Evolutionary conservation across 2,797 vertebrate genomes (phyloP), one percentile per base, ranked within the genome.

Genomic region (Sebastes vulpes): DNA sequence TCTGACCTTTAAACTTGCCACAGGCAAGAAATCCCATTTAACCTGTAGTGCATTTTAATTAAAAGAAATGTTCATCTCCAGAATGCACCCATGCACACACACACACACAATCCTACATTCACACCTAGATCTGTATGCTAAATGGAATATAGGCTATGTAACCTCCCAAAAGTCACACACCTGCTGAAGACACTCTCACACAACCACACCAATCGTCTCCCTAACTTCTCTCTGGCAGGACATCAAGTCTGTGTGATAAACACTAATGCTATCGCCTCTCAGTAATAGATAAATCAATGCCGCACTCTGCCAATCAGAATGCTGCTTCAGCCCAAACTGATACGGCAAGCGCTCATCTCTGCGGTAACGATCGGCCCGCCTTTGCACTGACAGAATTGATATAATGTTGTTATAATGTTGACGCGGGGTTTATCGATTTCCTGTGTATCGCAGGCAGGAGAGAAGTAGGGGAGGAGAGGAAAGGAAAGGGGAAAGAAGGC

Each of bases 201-300:
- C 52, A 75, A 10, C 28, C 72, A 53, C 79, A 67, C 66, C 25
- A 50, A 54, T 72, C 4, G 25, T 60, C 71, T 82, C 56, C 75
- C 28, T 46, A 65, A 81, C 75, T 75, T 82, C 7, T 68, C 35
- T 42, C 65, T 89, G 87, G 83, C 84, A 86, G 84, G 74, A 85
- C 57, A 66, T 87, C 77, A 82, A 69, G 73, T 77, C 79, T 73
- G 75, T 72, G 67, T 69, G 83, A 91, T 89, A 81, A 91, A 90
- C 89, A 81, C 81, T 84, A 81, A 85, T 79, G 67, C 77, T 79
- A 78, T 84, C 90, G 82, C 73, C 77, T 65, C 28, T 72, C 83
- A 70, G 84, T 90, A 85, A 88, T 67, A 72, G 84, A 91, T 89
- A 82, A 90, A 94, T 92, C 91, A 89, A 85, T 92, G 86, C 54